Percentiles rank a stretch among this genome's conserved stretches.
phyloP scores from a whole-genome alignment of 2,797 vertebrate genomes.

The Craterocephalus amniculus region DNA sequence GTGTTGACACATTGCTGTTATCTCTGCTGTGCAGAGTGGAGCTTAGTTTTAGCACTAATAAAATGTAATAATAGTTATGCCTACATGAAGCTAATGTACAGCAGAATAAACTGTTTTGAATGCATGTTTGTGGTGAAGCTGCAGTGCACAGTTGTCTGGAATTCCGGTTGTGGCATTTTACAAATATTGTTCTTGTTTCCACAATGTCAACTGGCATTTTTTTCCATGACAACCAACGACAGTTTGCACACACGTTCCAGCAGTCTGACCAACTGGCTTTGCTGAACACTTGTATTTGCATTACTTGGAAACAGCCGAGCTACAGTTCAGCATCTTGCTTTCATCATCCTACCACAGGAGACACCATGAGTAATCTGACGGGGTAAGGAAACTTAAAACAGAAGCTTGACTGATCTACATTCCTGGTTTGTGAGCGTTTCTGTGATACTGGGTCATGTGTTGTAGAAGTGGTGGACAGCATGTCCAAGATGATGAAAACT shows the following conservation, averaged over 20 bases:
- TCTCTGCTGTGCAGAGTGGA: slow-evolving; percentile 23
- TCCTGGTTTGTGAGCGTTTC: neutral
- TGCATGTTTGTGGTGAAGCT: slow-evolving; percentile 1
- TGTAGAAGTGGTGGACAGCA: slow-evolving; percentile 36
- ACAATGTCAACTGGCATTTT: slow-evolving; percentile 19
- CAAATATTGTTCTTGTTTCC: slow-evolving; percentile 49
- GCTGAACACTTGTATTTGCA: neutral
- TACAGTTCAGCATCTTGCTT: slow-evolving; percentile 6
- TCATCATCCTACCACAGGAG: slow-evolving; percentile 3
- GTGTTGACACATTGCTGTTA: slow-evolving; percentile 12
- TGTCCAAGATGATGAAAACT: slow-evolving; percentile 23
- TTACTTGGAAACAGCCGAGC: slow-evolving; percentile 12
- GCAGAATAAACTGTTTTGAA: slow-evolving; percentile 9
- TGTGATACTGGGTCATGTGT: slow-evolving; percentile 34
- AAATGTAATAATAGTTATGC: slow-evolving; percentile 25
- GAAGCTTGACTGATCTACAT: neutral
- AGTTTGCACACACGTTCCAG: slow-evolving; percentile 10
- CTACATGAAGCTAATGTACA: neutral
- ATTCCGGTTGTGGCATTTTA: slow-evolving; percentile 56
- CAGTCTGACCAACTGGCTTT: slow-evolving; percentile 16
- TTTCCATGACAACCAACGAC: slow-evolving; percentile 17
- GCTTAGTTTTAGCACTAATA: slow-evolving; percentile 19
- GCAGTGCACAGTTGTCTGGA: slow-evolving; percentile 21
- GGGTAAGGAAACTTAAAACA: slow-evolving; percentile 53
- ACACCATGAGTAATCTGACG: slow-evolving; percentile 45